phyloP scores from a whole-genome alignment of 2,888 invertebrate species.

The Chrysolina americana region DNA sequence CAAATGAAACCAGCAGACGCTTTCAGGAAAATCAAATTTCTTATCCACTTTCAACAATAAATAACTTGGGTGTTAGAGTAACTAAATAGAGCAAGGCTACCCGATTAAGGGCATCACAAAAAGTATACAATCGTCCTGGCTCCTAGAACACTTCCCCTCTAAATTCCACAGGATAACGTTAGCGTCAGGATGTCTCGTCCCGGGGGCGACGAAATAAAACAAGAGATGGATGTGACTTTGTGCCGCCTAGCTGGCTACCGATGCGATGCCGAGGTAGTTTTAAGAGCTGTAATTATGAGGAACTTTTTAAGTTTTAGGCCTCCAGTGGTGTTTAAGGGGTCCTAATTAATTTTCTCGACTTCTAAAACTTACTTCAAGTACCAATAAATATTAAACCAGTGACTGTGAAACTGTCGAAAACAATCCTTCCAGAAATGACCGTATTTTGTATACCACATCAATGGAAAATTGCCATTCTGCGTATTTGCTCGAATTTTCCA shows the following conservation, averaged over 20 bases:
- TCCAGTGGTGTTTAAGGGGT: no score
- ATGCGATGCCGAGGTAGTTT: neutral
- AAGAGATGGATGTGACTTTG: slow-evolving; percentile 19
- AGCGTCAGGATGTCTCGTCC: slow-evolving; percentile 33
- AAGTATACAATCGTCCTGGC: slow-evolving; percentile 24
- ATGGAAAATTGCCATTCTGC: no score
- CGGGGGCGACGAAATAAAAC: slow-evolving; percentile 31
- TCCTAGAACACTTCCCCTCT: slow-evolving; percentile 4
- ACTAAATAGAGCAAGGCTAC: slow-evolving; percentile 15
- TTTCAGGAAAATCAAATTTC: neutral
- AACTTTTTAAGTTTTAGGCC: no score
- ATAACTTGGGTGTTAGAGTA: neutral
- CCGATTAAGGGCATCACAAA: slow-evolving; percentile 20
- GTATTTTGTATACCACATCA: no score
- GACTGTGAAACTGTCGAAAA: no score
- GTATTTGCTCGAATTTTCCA: no score
- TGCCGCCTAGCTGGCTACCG: slow-evolving; percentile 15
- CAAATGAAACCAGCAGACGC: no score
- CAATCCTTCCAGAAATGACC: no score
- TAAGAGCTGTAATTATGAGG: no score
- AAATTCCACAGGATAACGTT: slow-evolving; percentile 5
- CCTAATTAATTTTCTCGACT: no score
- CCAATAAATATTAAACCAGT: no score
- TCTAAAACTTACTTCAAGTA: no score
- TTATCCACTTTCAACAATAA: neutral